Percentiles rank a stretch among this genome's conserved stretches.
These are phyloP conservation scores for Paelopatides confundens DNA, from an alignment of 53 echinoderm and acorn worm species.

Conservation along the genomic window DNA sequence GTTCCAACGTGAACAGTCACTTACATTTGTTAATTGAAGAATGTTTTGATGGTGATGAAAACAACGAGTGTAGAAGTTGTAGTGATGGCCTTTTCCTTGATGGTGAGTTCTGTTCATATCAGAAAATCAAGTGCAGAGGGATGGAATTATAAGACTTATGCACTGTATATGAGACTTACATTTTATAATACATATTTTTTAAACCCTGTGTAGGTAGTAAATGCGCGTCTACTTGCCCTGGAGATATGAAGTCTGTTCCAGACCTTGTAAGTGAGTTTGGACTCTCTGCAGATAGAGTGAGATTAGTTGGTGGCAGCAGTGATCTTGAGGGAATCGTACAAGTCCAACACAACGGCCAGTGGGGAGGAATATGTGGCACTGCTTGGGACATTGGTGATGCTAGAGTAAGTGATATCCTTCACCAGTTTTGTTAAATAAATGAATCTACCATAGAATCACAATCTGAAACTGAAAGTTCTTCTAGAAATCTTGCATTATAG, in stretches of 20 bases:
- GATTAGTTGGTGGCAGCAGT: constrained; percentile 79
- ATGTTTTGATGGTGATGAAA: constrained; percentile 77
- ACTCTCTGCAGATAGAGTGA: constrained; percentile 37
- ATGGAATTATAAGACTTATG: too few species aligned
- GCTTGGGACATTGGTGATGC: constrained; percentile 82
- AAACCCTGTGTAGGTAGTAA: constrained; percentile 62
- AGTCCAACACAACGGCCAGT: constrained; percentile 59
- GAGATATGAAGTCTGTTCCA: constrained; percentile 49
- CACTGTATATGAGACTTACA: too few species aligned
- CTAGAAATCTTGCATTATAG: too few species aligned
- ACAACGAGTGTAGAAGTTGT: constrained; percentile 76
- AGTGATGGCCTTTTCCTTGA: constrained; percentile 67
- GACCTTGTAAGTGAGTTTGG: constrained; percentile 44
- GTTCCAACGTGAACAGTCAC: too few species aligned
- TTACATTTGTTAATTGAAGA: too few species aligned
- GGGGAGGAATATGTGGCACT: constrained; percentile 87
- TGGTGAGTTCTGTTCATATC: constrained; percentile 56
- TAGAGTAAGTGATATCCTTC: constrained; percentile 78
- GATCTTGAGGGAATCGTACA: constrained; percentile 81
- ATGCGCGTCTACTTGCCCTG: constrained; percentile 70
- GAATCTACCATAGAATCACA: too few species aligned
- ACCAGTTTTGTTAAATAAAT: too few species aligned
- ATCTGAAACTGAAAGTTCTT: too few species aligned
- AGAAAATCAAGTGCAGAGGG: too few species aligned
- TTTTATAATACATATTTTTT: too few species aligned